Evolutionary conservation across 2,888 invertebrate species (phyloP).

Genomic region (Opisthograptis luteolata): DNA sequence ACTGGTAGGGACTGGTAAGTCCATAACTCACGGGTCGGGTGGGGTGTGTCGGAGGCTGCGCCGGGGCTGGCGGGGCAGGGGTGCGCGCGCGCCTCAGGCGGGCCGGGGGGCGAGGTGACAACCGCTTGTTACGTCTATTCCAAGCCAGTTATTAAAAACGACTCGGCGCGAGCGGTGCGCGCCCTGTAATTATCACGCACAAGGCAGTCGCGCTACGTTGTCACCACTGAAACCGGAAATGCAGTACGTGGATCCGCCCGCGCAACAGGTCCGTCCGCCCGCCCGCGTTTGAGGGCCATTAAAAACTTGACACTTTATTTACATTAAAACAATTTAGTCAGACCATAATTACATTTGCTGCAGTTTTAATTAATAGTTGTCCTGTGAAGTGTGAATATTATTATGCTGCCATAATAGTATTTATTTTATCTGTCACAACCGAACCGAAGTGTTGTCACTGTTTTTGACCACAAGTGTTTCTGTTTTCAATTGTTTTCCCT

Average conservation of each 20-base stretch:
- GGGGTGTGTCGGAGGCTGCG: constrained; percentile 72
- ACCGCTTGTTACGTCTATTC: constrained; percentile 83
- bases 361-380: constrained; percentile 27
- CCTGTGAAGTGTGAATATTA: constrained; percentile 28
- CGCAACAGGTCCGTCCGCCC: constrained; percentile 81
- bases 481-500: background rate
- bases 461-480: background rate
- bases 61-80: constrained; percentile 54
- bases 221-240: constrained; percentile 78
- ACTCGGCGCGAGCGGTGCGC: constrained; percentile 84
- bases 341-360: constrained; percentile 25
- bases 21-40: constrained; percentile 74
- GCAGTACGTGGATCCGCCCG: constrained; percentile 82
- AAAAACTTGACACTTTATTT: constrained; percentile 52
- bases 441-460: no score
- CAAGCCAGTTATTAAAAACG: constrained; percentile 86
- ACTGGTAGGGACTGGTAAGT: constrained; percentile 49
- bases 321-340: constrained; percentile 36
- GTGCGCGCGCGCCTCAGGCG: constrained; percentile 61
- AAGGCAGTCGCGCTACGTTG: constrained; percentile 71
- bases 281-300: constrained; percentile 56
- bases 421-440: background rate
- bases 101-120: constrained; percentile 80
- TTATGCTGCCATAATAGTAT: background rate
- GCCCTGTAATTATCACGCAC: constrained; percentile 84